Conservation (phyloP, 2,797 vertebrate genomes). For the Jordanella pulchra region DNA sequence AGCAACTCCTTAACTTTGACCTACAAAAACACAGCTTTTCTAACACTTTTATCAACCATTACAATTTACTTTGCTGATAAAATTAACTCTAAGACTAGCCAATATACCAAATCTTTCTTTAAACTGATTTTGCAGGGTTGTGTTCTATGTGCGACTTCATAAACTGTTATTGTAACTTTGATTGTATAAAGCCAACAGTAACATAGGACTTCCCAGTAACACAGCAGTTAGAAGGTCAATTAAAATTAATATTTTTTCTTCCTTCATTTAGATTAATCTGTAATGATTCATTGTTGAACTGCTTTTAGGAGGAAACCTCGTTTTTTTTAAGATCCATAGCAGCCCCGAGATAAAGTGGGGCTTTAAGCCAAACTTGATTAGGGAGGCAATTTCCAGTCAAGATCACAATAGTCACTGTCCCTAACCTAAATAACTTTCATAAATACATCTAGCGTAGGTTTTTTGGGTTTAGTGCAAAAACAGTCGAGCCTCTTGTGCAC, state of each 20-base stretch:
- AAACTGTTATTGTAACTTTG: not conserved
- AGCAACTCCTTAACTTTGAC: too few relatives aligned
- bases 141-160: not conserved
- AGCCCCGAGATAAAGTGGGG: not conserved
- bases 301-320: not conserved
- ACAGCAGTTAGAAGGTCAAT: not conserved
- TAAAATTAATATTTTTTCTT: not conserved
- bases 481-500: too few relatives aligned
- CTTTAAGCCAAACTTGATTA: not conserved
- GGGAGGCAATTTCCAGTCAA: not conserved
- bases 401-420: not conserved
- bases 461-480: too few relatives aligned
- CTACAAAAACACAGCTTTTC: not conserved
- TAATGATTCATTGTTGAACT: not conserved
- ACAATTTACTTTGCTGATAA: not conserved
- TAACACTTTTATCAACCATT: not conserved
- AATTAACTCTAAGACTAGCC: not conserved
- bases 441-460: not conserved
- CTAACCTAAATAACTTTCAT: not conserved
- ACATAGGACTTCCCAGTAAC: not conserved
- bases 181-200: not conserved
- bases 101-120: not conserved
- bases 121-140: not conserved
- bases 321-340: not conserved
- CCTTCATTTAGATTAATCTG: not conserved